A percentile compares a stretch with the other conserved stretches of the same genome.
These are phyloP conservation scores for Kryptolebias marmoratus DNA, from an alignment of 2,113 vertebrate species.

Conservation along the genomic window DNA sequence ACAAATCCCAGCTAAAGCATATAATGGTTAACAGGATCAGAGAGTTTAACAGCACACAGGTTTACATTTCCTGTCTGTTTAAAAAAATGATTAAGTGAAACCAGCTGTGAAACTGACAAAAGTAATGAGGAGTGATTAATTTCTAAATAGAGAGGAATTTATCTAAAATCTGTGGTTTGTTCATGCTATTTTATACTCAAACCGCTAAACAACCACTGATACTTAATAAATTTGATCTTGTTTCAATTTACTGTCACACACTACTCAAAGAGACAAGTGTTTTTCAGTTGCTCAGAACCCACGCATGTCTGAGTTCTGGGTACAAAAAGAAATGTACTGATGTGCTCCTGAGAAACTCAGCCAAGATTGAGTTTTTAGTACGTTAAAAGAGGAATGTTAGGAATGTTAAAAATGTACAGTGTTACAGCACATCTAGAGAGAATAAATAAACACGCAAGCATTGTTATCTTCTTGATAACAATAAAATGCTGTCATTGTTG, in stretches of 20 bases:
- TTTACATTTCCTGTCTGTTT: constrained; percentile 31
- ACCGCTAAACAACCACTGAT: constrained; percentile 6
- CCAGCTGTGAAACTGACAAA: constrained; percentile 7
- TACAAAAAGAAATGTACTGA: constrained; percentile 8
- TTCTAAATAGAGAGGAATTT: not conserved
- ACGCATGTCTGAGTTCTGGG: not conserved
- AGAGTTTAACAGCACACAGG: constrained; percentile 24
- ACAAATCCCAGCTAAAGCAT: constrained; percentile 16
- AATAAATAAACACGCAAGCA: constrained; percentile 2
- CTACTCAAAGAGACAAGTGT: not conserved
- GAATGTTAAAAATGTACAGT: constrained; percentile 77
- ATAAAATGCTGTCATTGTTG: not conserved
- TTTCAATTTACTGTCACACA: not conserved
- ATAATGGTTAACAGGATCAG: constrained; percentile 40
- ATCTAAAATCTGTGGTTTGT: not conserved
- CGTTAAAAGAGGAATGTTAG: constrained; percentile 72
- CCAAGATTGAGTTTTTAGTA: constrained; percentile 71
- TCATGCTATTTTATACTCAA: not conserved
- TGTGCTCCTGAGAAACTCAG: constrained; percentile 8
- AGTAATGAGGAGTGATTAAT: not conserved
- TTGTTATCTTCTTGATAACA: not conserved
- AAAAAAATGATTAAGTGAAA: constrained; percentile 32
- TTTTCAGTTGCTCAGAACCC: not conserved
- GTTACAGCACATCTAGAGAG: constrained; percentile 41
- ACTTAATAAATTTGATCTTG: not conserved